Conservation (phyloP, 2,797 vertebrate genomes). For the Thaleichthys pacificus region DNA sequence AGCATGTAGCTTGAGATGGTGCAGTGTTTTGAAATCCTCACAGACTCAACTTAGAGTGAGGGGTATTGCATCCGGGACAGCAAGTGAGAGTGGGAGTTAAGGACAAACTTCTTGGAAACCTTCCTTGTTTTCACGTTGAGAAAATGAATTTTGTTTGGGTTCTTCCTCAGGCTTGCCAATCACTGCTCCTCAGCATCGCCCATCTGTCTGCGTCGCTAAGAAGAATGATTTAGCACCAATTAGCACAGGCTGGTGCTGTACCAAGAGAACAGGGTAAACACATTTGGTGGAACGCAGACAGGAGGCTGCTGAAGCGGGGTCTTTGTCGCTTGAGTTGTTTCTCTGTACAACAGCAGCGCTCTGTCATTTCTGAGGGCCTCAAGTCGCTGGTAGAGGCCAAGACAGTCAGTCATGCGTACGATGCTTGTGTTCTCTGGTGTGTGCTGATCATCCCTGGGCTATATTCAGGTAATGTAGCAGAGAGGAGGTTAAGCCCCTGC, state of each 20-base stretch:
- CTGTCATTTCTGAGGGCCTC: conserved; percentile 29
- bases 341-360: conserved; percentile 51
- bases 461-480: conserved; percentile 68
- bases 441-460: conserved; percentile 69
- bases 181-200: not conserved
- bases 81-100: conserved; percentile 22
- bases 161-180: not conserved
- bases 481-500: conserved; percentile 66
- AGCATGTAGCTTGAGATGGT: conserved; percentile 27
- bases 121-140: conserved; percentile 29
- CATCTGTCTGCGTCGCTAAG: conserved; percentile 53
- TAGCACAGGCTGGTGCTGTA: conserved; percentile 42
- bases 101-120: conserved; percentile 36
- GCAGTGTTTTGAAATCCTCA: conserved; percentile 44
- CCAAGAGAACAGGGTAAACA: conserved; percentile 54
- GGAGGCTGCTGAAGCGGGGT: conserved; percentile 23
- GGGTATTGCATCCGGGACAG: conserved; percentile 19
- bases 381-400: conserved; percentile 60
- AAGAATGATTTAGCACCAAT: conserved; percentile 61
- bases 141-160: not conserved
- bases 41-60: conserved; percentile 43
- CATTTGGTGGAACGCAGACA: conserved; percentile 41
- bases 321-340: conserved; percentile 42
- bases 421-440: conserved; percentile 51
- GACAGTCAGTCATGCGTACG: conserved; percentile 65